phyloP scores from a whole-genome alignment of 2,113 vertebrate genomes.

The Clinocottus analis region DNA sequence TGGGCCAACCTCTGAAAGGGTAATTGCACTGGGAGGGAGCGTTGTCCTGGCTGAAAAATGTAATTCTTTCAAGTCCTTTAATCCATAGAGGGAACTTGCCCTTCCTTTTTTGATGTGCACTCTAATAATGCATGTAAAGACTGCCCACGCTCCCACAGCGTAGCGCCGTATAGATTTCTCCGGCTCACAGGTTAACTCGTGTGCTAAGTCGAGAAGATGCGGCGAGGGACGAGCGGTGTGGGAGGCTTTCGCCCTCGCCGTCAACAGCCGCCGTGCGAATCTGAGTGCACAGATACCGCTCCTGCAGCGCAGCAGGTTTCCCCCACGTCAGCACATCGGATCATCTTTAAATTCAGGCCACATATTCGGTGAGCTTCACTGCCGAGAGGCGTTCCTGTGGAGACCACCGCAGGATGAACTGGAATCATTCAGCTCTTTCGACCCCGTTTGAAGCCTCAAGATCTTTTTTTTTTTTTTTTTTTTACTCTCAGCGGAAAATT shows the following conservation, averaged over 20 bases:
- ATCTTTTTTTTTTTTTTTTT: constrained; percentile 25
- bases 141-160: constrained; percentile 8
- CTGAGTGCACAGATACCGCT: constrained; percentile 22
- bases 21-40: constrained; percentile 56
- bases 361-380: constrained; percentile 54
- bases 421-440: constrained; percentile 33
- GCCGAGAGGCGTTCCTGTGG: constrained; percentile 46
- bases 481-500: constrained; percentile 26
- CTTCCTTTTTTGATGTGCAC: constrained; percentile 71
- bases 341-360: constrained; percentile 72
- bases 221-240: constrained; percentile 5
- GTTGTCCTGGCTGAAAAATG: constrained; percentile 52
- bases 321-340: constrained; percentile 54
- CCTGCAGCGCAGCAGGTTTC: constrained; percentile 65
- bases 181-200: constrained; percentile 50
- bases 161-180: constrained; percentile 44
- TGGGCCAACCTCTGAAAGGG: constrained; percentile 38
- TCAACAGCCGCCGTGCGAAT: neutral
- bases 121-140: constrained; percentile 51
- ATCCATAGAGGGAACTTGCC: constrained; percentile 57
- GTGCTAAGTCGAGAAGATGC: constrained; percentile 38
- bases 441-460: constrained; percentile 42
- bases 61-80: constrained; percentile 69
- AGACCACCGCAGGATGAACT: constrained; percentile 37
- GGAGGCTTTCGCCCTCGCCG: constrained; percentile 17